phyloP scores from a whole-genome alignment of 2,113 vertebrate species.

The Calonectris borealis region DNA sequence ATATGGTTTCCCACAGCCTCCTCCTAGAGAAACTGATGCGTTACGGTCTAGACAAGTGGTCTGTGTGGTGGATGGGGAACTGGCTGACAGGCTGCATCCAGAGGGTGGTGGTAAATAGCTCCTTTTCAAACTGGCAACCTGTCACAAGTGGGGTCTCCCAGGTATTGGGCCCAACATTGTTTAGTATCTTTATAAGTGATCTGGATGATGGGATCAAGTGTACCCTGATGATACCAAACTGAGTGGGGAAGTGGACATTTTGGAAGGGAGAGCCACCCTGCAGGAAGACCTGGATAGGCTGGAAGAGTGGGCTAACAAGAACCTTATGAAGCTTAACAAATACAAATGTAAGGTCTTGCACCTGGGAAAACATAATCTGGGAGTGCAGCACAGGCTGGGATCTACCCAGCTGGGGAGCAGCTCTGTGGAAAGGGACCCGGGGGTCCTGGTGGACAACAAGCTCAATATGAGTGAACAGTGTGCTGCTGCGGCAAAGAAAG shows the following conservation, averaged over 20 bases:
- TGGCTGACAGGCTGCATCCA: neutral
- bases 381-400: neutral
- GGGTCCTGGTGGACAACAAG: neutral
- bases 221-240: neutral
- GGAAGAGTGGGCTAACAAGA: neutral
- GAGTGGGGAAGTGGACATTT: neutral
- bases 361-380: neutral
- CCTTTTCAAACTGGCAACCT: neutral
- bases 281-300: neutral
- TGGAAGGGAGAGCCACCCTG: neutral
- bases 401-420: neutral
- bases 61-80: neutral
- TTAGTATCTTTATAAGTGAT: neutral
- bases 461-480: neutral
- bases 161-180: neutral
- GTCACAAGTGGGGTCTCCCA: neutral
- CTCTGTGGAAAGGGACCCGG: neutral
- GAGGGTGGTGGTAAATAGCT: neutral
- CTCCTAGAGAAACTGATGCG: neutral
- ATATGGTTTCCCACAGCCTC: neutral
- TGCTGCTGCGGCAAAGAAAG: neutral
- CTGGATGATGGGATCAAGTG: neutral
- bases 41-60: no score
- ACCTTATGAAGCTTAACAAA: neutral
- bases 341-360: neutral